Base-by-base conservation (phyloP, 2,113 vertebrate genomes). In the Melanostigma gelatinosum region DNA sequence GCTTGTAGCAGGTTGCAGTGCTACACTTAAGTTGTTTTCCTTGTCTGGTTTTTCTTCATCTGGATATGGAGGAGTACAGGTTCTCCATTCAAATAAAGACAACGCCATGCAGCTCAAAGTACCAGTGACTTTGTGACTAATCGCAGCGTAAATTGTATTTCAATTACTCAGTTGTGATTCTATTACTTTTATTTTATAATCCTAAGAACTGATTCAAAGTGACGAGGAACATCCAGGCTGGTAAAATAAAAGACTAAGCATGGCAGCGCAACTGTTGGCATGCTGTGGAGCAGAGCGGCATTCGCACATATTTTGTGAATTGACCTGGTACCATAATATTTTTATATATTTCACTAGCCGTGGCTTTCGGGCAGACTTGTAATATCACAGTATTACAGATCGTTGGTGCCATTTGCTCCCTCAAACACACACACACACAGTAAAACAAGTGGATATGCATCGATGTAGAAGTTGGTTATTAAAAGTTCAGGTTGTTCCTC, bases 121-220 rank as follows among this genome's bases (percentile, higher is more conserved):
- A 50, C 12, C 3, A 10, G 1, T 36, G 24, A 46, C 5, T 57
- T 24, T 60, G 38, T 10, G 6, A 13, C 2, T 15, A 27, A 12
- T 8, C 9, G 8, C 7, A 9, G 15, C 38, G 11, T 60, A 36
- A 46, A 22, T 48, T 48, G 3, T 65, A 24, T 54, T 52, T 0
- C 44, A 44, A 34, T 32, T 48, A 0, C 9, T 32, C 22, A 18
- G 24, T 2, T 54, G 11, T 32, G 50, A 27, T 15, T 46, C 16
- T 24, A 55, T 24, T 50, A 48, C 29, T 24, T 61, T 36, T 46
- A 22, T 54, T 22, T 46, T 36, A 15, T n/a, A 1, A 48, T 58
- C 29, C 2, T 9, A 63, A 63, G 48, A 63, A 57, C 6, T 38
- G 50, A 61, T 69, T 73, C 46, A 73, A 74, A 79, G 46, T 11